Percentiles rank a stretch among this genome's conserved stretches.
Evolutionary conservation across 2,113 vertebrate species (phyloP).

Genomic region (Asarcornis scutulata): DNA sequence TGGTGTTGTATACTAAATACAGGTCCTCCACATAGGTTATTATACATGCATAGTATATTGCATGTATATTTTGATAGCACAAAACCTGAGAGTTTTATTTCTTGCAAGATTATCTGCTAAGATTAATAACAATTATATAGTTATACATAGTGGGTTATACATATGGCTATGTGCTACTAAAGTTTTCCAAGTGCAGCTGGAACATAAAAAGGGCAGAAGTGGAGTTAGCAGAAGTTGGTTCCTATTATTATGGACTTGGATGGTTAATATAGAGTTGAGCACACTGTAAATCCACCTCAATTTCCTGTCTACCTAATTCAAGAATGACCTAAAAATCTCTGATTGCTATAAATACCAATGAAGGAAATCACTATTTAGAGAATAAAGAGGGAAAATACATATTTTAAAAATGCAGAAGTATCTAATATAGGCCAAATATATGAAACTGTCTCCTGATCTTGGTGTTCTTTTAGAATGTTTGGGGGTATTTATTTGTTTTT

Average conservation of each 20-base stretch:
- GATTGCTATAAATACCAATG: not conserved
- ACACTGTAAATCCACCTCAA: not conserved
- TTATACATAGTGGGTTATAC: not conserved
- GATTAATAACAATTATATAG: not conserved
- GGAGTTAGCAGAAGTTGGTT: not conserved
- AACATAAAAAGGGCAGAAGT: not conserved
- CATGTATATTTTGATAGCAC: not conserved
- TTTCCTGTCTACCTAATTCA: not conserved
- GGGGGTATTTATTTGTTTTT: no score
- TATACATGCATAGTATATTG: rapidly evolving
- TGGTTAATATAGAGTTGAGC: not conserved
- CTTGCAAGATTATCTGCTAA: not conserved
- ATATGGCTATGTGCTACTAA: not conserved
- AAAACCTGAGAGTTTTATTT: not conserved
- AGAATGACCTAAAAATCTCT: not conserved
- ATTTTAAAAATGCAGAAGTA: not conserved
- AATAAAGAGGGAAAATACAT: not conserved
- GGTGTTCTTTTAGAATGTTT: not conserved
- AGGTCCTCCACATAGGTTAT: not conserved
- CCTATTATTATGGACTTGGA: not conserved
- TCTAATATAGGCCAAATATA: not conserved
- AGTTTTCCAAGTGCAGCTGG: not conserved
- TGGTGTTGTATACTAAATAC: not conserved
- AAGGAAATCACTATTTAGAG: not conserved
- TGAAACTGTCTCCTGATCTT: not conserved